phyloP scores from a whole-genome alignment of 2,797 vertebrate species.

The Triplophysa bombifrons region DNA sequence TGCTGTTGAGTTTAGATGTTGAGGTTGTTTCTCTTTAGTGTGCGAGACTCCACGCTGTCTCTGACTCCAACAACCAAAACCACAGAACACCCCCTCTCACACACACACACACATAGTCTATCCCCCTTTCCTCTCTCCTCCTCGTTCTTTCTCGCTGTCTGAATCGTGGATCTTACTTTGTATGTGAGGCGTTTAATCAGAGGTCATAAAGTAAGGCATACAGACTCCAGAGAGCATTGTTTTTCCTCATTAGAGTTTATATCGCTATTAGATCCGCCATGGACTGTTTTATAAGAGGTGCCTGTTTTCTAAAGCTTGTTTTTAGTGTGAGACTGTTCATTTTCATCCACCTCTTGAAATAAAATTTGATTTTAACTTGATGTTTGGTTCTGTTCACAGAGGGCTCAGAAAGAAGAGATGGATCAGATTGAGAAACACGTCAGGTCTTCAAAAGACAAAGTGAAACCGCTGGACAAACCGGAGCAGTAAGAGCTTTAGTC shows the following conservation, averaged over 20 bases:
- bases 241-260: constrained; percentile 16
- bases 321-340: background rate
- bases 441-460: constrained; percentile 86
- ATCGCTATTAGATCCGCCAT: background rate
- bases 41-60: constrained; percentile 85
- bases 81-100: constrained; percentile 63
- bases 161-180: constrained; percentile 13
- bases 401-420: constrained; percentile 92
- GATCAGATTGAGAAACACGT: constrained; percentile 91
- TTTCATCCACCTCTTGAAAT: background rate
- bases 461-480: constrained; percentile 94
- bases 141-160: constrained; percentile 28
- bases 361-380: constrained; percentile 1
- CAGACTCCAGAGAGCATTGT: constrained; percentile 13
- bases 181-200: background rate
- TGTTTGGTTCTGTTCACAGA: constrained; percentile 69
- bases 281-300: constrained; percentile 10
- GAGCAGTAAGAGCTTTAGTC: constrained; percentile 84
- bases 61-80: constrained; percentile 82
- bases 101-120: constrained; percentile 19
- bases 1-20: constrained; percentile 78
- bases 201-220: constrained; percentile 5
- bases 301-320: background rate
- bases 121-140: constrained; percentile 17
- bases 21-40: constrained; percentile 83